Evolutionary conservation across 2,888 invertebrate species (phyloP).

Genomic region (Sesia apiformis): DNA sequence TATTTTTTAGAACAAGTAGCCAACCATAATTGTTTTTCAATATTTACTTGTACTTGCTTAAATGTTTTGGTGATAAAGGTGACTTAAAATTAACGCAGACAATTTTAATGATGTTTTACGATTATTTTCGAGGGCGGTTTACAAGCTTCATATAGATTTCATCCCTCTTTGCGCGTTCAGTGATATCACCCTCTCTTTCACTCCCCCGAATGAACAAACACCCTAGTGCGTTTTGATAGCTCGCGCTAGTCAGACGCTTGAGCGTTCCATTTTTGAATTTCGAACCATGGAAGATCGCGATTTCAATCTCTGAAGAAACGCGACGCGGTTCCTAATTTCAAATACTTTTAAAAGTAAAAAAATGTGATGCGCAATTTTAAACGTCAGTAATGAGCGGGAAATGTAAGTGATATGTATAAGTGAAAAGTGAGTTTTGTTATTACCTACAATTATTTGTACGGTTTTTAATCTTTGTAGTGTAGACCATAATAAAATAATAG

Average conservation of each 20-base stretch:
- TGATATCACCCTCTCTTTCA: conserved; percentile 31
- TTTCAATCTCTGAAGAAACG: conserved; percentile 15
- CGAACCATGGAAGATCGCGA: conserved; percentile 19
- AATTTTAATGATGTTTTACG: background rate
- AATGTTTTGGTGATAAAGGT: too few relatives aligned
- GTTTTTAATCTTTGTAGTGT: background rate
- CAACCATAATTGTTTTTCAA: too few relatives aligned
- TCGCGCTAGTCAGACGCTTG: conserved; percentile 24
- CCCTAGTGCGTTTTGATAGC: conserved; percentile 46
- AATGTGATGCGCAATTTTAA: background rate
- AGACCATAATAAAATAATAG: background rate
- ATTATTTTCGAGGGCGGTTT: conserved; percentile 5
- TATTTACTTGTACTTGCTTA: too few relatives aligned
- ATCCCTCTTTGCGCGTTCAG: conserved; percentile 20
- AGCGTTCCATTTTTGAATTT: conserved; percentile 8
- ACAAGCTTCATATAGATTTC: conserved; percentile 47
- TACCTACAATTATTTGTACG: background rate
- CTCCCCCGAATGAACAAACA: conserved; percentile 25
- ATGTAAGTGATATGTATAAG: too few relatives aligned
- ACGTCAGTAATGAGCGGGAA: too few relatives aligned
- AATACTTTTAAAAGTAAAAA: background rate
- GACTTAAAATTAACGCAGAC: too few relatives aligned
- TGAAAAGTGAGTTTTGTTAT: background rate
- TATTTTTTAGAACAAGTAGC: too few relatives aligned
- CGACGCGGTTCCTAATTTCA: background rate